A percentile compares a stretch with the other conserved stretches of the same genome.
Conservation (phyloP, 92 coral and sea anemone species). For the Blastomussa wellsi region DNA sequence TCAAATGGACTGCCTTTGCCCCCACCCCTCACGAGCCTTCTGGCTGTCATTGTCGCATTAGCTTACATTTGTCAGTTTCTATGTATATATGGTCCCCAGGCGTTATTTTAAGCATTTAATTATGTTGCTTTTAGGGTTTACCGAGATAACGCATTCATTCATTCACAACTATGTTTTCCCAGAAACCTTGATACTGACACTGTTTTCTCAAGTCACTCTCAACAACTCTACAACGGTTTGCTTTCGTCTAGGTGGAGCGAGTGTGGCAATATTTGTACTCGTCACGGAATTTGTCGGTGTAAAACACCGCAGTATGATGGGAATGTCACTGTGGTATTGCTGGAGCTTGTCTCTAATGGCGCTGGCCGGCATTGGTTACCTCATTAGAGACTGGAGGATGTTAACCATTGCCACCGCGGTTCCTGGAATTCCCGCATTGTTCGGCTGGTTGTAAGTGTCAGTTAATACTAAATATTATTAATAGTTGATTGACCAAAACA, state of each 20-base stretch:
- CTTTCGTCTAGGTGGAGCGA: conserved; percentile 58
- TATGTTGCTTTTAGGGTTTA: no score
- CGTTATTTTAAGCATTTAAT: no score
- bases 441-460: conserved; percentile 69
- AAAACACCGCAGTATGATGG: conserved; percentile 67
- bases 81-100: no score
- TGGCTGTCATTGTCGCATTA: no score
- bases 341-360: conserved; percentile 61
- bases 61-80: no score
- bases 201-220: neutral
- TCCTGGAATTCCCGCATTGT: conserved; percentile 60
- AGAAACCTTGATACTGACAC: neutral
- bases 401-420: conserved; percentile 51
- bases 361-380: conserved; percentile 57
- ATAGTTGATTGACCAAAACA: neutral
- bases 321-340: conserved; percentile 65
- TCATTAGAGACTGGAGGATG: conserved; percentile 67
- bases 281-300: conserved; percentile 68
- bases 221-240: neutral
- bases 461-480: neutral
- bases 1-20: no score
- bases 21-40: no score
- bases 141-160: no score
- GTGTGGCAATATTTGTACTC: conserved; percentile 60
- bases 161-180: neutral